Evolutionary conservation across 2,888 invertebrate genomes (phyloP).

Genomic region (Hartigia nigra): DNA sequence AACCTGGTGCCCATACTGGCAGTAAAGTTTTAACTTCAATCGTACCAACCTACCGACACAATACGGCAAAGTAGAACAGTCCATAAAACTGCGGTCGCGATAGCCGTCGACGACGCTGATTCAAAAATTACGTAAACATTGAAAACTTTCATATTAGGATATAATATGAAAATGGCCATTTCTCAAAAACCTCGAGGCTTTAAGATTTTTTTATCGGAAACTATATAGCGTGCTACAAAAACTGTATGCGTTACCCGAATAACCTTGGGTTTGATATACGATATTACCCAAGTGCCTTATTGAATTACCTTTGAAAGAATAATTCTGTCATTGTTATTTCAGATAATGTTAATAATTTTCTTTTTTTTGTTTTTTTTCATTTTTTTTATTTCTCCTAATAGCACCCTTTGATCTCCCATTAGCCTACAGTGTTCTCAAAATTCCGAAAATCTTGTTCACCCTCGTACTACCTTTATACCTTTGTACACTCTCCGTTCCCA

Average conservation of each 20-base stretch:
- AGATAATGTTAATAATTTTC: background rate
- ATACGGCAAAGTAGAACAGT: background rate
- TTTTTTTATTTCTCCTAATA: background rate
- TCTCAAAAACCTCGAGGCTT: too few relatives aligned
- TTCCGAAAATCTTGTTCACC: too few relatives aligned
- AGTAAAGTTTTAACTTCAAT: background rate
- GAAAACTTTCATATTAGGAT: background rate
- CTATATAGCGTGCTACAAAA: too few relatives aligned
- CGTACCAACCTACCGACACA: background rate
- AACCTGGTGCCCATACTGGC: background rate
- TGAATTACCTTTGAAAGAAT: background rate
- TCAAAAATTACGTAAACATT: background rate
- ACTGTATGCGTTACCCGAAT: background rate
- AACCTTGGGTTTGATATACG: background rate
- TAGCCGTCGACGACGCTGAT: background rate
- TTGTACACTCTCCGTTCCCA: too few relatives aligned
- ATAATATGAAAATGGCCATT: too few relatives aligned
- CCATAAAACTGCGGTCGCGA: background rate
- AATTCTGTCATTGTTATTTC: background rate
- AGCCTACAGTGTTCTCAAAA: too few relatives aligned
- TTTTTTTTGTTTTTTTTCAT: too few relatives aligned
- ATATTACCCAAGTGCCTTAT: background rate
- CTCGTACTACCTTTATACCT: too few relatives aligned
- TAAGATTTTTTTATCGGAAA: too few relatives aligned
- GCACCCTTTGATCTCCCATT: background rate